Conservation (phyloP, 2,888 invertebrate species). For the Charanyca ferruginea region DNA sequence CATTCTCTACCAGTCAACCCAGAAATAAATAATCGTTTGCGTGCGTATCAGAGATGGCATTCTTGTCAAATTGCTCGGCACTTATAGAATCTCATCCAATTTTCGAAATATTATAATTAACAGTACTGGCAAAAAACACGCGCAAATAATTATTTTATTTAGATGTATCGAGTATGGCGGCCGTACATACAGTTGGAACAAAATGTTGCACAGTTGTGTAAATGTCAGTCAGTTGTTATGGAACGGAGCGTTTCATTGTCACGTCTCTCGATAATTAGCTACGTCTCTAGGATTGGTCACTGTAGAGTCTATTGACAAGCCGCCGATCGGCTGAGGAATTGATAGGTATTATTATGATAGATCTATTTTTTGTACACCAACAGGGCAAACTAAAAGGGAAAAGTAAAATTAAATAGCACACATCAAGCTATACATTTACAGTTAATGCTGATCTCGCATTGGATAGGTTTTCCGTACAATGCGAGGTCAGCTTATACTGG, state of each 20-base stretch:
- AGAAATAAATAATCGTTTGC: neutral
- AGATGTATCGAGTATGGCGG: slow-evolving; percentile 16
- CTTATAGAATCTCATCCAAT: slow-evolving; percentile 27
- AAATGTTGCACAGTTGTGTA: slow-evolving; percentile 73
- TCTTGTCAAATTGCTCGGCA: slow-evolving; percentile 14
- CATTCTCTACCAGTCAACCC: too few species aligned
- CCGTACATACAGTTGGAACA: slow-evolving; percentile 17
- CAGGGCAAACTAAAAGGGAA: too few species aligned
- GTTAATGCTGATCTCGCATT: too few species aligned
- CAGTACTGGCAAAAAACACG: slow-evolving; percentile 13
- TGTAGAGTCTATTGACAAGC: slow-evolving; percentile 3
- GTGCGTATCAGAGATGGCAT: slow-evolving; percentile 13
- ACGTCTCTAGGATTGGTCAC: slow-evolving; percentile 16
- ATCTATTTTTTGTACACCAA: too few species aligned
- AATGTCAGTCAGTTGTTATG: slow-evolving; percentile 76
- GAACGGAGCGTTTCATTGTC: slow-evolving; percentile 39
- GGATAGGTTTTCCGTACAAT: too few species aligned
- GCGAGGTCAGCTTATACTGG: too few species aligned
- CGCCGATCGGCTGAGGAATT: neutral
- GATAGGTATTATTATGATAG: neutral
- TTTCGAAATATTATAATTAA: slow-evolving; percentile 45
- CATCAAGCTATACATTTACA: too few species aligned
- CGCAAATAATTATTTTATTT: slow-evolving; percentile 8
- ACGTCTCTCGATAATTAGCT: slow-evolving; percentile 45
- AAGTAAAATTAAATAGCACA: too few species aligned